phyloP scores from a whole-genome alignment of 2,888 invertebrate genomes.

The Cancer borealis region DNA sequence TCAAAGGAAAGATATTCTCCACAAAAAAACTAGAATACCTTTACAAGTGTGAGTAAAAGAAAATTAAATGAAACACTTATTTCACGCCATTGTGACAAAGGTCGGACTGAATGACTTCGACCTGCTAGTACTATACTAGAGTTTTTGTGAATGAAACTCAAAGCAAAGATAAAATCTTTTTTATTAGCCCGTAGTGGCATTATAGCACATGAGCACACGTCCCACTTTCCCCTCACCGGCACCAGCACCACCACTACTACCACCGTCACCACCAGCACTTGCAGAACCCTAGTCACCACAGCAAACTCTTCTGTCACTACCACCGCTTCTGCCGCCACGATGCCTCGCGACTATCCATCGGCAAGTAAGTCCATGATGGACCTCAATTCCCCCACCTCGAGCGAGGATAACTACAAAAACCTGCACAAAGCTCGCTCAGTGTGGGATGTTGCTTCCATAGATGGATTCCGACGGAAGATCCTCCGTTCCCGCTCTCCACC shows the following conservation, averaged over 20 bases:
- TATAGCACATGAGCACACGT: neutral
- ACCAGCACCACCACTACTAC: conserved; percentile 28
- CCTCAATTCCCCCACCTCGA: conserved; percentile 34
- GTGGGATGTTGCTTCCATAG: conserved; percentile 48
- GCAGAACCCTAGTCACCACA: conserved; percentile 39
- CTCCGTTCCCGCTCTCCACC: neutral
- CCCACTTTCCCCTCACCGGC: neutral
- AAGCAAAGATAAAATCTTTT: conserved; percentile 60
- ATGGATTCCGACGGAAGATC: conserved; percentile 43
- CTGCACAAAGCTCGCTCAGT: conserved; percentile 46
- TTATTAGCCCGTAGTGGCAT: conserved; percentile 47
- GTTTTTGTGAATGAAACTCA: conserved; percentile 57
- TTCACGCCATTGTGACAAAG: neutral
- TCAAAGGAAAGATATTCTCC: neutral
- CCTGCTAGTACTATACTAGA: neutral
- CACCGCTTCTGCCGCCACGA: conserved; percentile 33
- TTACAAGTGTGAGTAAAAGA: neutral
- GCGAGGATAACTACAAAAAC: neutral
- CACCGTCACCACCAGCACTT: conserved; percentile 26
- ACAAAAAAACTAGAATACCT: neutral
- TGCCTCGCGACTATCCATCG: conserved; percentile 55
- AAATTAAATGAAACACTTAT: neutral
- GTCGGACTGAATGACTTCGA: neutral
- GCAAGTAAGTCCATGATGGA: conserved; percentile 69
- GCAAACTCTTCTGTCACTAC: neutral